Evolutionary conservation across 2,113 vertebrate species (phyloP).

Genomic region (Serilophus lunatus): DNA sequence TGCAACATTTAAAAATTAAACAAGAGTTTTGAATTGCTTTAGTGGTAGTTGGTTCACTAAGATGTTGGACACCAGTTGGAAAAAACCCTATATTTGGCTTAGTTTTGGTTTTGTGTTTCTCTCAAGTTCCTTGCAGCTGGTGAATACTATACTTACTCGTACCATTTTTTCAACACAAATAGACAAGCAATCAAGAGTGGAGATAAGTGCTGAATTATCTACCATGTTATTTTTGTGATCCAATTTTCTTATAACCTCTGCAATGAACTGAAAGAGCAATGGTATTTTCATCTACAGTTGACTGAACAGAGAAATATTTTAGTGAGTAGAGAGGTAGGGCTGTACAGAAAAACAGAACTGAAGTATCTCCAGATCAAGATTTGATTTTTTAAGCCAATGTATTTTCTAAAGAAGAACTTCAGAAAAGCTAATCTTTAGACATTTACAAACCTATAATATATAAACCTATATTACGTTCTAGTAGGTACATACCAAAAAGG

Average conservation of each 20-base stretch:
- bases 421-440: background rate
- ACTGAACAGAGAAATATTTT: background rate
- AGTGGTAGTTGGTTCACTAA: background rate
- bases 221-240: background rate
- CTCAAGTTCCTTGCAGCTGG: background rate
- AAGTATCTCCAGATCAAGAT: background rate
- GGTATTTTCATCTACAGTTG: background rate
- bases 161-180: background rate
- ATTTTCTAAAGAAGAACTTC: background rate
- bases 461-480: background rate
- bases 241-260: background rate
- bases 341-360: background rate
- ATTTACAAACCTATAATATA: background rate
- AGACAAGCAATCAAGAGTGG: background rate
- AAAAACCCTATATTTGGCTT: background rate
- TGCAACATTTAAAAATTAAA: background rate
- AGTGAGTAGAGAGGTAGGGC: background rate
- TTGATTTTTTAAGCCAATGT: background rate
- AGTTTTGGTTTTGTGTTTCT: background rate
- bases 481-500: constrained; percentile 86
- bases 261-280: background rate
- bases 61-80: background rate
- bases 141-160: background rate
- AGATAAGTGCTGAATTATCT: background rate
- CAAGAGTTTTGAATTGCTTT: background rate